Base-by-base conservation (phyloP, 92 coral and sea anemone genomes). In the Porites evermanni region DNA sequence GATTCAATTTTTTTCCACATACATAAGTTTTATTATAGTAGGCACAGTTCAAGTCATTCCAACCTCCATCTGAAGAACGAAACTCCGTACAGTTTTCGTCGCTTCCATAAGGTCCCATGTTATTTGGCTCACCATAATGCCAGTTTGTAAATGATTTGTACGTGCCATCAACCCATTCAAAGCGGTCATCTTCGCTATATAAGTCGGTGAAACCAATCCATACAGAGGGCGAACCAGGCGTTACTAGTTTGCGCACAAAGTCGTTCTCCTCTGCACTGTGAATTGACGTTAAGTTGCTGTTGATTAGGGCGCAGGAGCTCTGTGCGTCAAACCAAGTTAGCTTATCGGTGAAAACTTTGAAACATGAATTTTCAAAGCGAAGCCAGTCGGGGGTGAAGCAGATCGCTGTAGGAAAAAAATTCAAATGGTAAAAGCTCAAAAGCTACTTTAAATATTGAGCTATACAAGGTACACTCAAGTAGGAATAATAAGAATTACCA, bases 131-230 rank as follows among this genome's bases (percentile, higher is more conserved):
- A 14, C 4, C 8, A 1, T 12, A 3, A 1, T 8, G 1, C 86
- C 86, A 82, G 0, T 53, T 70, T 2, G 79, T 82, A 29, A 82
- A 82, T 14, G 75, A 67, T 23, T 24, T 19, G 23, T 16, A 1
- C 9, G 77, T n/a, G 8, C 69, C 86, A 64, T 82, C 79, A 12
- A 29, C 19, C 86, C 86, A 82, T 75, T 75, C 67, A 24, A 8
- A 75, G 11, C 12, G 20, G 50, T 61, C 13, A 16, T 58, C 47
- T 4, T 53, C 56, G 79, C 26, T 54, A 13, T 29, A 24, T 12
- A 75, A 75, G 79, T 75, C 16, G 50, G 24, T 8, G n/a, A 75
- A 66, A 23, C 79, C 79, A 29, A 75, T 75, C 79, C 79, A 75
- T 47, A 58, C 6, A 16, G 24, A 26, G 7, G 47, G 6, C 17